Evolutionary conservation across 2,113 vertebrate genomes (phyloP), one percentile per base, ranked within the genome.

Genomic region (Hipposideros armiger): DNA sequence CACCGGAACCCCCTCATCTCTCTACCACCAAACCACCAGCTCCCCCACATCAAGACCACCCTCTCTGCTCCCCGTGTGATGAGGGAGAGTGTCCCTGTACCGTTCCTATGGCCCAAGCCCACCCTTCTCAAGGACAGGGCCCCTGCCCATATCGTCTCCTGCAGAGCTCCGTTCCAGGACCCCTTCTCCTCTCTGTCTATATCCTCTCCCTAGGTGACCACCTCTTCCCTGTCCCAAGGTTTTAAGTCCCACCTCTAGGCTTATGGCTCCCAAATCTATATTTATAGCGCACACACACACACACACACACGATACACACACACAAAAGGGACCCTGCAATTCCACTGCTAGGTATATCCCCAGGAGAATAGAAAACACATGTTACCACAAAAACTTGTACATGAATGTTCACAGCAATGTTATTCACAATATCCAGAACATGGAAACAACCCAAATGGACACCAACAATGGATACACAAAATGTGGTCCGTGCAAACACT

Each of bases 251-350:
- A 28, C 11, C 60, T n/a, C 19, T 13, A 14, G 16, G 15, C 26
- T 54, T 30, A 30, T 40, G n/a, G 69, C 17, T 30, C 30, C 67
- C 64, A 32, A 62, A n/a, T 30, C 54, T 24, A 58, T 11, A 4
- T 8, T 20, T 11, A 56, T 5, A 84, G 7, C 56, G 1, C 26
- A 7, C 24, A 3, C 14, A 3, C 13, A 2, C 13, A 1, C 47
- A 42, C 58, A 36, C 76, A 78, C 11, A 32, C 24, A 47, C 32
- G 36, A 36, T 36, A 36, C 67, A 80, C 64, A 81, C 13, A 40
- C 7, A 69, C 58, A 47, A 6, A 11, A 8, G 42, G 36, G 54
- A 62, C 64, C 36, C 42, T 42, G 56, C 47, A 32, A 16, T n/a
- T 84, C 52, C 22, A 28, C 58, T 70, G 52, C 28, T 42, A 87